Base-by-base conservation (phyloP, 2,888 invertebrate genomes). In the Seira musarum region DNA sequence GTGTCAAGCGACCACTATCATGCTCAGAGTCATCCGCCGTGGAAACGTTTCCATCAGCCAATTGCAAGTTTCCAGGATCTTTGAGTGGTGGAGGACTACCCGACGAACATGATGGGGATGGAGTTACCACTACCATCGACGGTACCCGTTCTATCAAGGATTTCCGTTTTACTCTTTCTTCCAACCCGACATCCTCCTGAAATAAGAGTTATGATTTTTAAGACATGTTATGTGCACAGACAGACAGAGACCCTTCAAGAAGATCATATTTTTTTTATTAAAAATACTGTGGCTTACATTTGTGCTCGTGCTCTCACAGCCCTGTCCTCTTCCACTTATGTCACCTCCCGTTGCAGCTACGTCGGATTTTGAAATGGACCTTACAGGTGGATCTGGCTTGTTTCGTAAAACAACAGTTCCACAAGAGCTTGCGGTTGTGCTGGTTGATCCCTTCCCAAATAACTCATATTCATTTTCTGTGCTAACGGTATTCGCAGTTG, bases 401-500 rank as follows among this genome's bases (percentile, higher is more conserved):
- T 70, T 84, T 40, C 86, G 65, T 15, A 86, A 65, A 30, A 87
- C 87, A 21, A 96, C 95, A 0, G 96, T 96, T 71, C 96, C 96
- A 63, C 95, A 95, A 0, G 96, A 96, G 88, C 96, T 96, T 0
- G 96, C 95, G 0, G 96, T 96, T 0, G 96, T 96, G 70, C 95
- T 95, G 0, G 96, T 96, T 1, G 95, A 95, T 1, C 96, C 96
- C 89, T 94, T 93, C n/a, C 96, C 96, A 88, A 95, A 96, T 49
- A 96, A 90, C 89, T 96, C 96, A 88, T 96, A 96, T 88, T 96
- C 96, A 88, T 94, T 96, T 89, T 96, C 96, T 1, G 94, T 94
- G 19, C 93, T 92, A 13, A 73, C 17, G 1, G 65, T 17, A 22
- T 40, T 68, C 21, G n/a, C 68, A 22, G 15, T n/a, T 22, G 30